Conservation (phyloP, 2,888 invertebrate species). For the Eudasyphora cyanicolor region DNA sequence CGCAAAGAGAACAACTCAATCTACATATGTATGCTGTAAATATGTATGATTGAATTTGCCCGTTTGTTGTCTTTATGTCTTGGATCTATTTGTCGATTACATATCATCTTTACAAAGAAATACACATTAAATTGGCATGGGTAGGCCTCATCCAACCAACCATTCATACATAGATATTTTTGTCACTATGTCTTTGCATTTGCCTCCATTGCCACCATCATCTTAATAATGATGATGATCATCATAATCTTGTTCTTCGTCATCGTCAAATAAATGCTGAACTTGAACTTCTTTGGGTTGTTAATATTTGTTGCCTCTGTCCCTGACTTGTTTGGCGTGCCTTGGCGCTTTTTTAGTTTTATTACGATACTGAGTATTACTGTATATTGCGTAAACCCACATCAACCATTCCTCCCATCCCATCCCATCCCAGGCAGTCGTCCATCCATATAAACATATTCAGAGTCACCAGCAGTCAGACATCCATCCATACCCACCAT, state of each 20-base stretch:
- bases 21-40: too few relatives aligned
- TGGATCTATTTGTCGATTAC: slow-evolving; percentile 27
- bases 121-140: slow-evolving; percentile 23
- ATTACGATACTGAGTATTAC: slow-evolving; percentile 54
- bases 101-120: too few relatives aligned
- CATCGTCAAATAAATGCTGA: slow-evolving; percentile 64
- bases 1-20: too few relatives aligned
- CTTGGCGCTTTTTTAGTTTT: slow-evolving; percentile 32
- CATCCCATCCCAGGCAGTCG: too few relatives aligned
- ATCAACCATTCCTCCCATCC: too few relatives aligned
- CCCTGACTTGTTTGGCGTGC: not conserved
- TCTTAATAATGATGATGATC: too few relatives aligned
- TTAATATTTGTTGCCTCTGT: slow-evolving; percentile 30
- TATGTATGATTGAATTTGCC: too few relatives aligned
- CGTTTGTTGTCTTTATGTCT: too few relatives aligned
- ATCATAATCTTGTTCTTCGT: slow-evolving; percentile 32
- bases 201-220: slow-evolving; percentile 23
- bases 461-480: slow-evolving; percentile 40
- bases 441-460: too few relatives aligned
- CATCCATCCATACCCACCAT: slow-evolving; percentile 17
- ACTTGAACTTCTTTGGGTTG: slow-evolving; percentile 68
- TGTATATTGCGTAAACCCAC: slow-evolving; percentile 59
- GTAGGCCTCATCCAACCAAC: slow-evolving; percentile 15
- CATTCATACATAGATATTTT: not conserved
- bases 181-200: too few relatives aligned